These are phyloP conservation scores for Siniperca undulata DNA, from an alignment of 2,797 vertebrate genomes.

Conservation along the genomic window DNA sequence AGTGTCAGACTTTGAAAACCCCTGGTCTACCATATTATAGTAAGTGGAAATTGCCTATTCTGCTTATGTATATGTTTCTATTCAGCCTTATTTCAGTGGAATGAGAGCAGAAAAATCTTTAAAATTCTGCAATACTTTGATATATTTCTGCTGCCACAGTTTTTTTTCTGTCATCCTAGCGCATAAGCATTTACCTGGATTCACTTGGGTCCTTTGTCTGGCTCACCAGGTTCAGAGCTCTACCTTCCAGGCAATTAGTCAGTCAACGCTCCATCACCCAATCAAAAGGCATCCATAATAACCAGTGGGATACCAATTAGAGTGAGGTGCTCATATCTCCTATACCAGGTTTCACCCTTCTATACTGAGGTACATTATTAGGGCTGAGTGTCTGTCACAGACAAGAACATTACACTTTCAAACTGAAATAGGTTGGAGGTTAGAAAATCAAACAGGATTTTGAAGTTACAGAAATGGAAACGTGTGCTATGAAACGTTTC, in stretches of 20 bases:
- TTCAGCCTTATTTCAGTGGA: conserved; percentile 4
- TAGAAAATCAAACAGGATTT: conserved; percentile 56
- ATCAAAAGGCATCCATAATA: conserved; percentile 72
- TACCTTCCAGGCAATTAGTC: conserved; percentile 62
- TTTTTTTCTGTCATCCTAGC: conserved; percentile 14
- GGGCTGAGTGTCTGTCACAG: conserved; percentile 57
- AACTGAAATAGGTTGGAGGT: conserved; percentile 53
- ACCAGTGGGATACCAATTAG: conserved; percentile 79
- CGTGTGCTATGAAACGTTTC: conserved; percentile 23
- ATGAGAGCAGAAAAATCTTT: conserved; percentile 13
- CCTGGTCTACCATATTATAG: not conserved
- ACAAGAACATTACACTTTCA: conserved; percentile 58
- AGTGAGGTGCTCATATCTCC: conserved; percentile 55
- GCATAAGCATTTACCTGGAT: conserved; percentile 22
- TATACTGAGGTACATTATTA: conserved; percentile 58
- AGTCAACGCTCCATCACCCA: conserved; percentile 67
- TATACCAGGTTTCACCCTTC: conserved; percentile 54
- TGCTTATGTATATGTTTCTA: not conserved
- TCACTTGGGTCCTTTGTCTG: conserved; percentile 31
- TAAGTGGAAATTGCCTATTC: not conserved
- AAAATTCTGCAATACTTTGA: not conserved
- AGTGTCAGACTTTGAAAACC: not conserved
- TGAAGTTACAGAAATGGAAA: conserved; percentile 58
- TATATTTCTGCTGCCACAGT: conserved; percentile 25
- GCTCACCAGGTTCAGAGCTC: conserved; percentile 41